Evolutionary conservation across 2,888 invertebrate species (phyloP), one percentile per base, ranked within the genome.

Genomic region (Acrobasis consociella): DNA sequence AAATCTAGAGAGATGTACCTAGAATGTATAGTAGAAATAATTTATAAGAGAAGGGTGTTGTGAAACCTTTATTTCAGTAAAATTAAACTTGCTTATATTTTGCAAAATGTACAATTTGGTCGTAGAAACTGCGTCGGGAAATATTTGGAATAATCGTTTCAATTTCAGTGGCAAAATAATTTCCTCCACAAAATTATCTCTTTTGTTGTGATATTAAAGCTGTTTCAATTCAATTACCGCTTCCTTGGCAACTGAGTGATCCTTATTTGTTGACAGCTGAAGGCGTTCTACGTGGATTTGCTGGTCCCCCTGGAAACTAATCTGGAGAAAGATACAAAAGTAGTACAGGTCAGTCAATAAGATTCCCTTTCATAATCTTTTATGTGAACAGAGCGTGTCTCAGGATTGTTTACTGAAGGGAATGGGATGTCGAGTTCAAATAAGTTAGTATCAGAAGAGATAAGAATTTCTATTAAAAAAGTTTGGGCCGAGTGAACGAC

Each of bases 221-320:
- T n/a, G 37, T 55, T 55, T 55, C 37, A 61, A 55, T 62, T 62
- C 55, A 62, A 62, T 55, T 55, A 62, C 31, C 16, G 50, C n/a
- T 55, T 49, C 55, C 49, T 53, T 49, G 38, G 16, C 62, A 37
- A 62, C 53, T 16, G 61, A 11, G 46, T 55, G 38, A 53, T 52
- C 61, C n/a, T 56, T 15, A 72, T 76, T 80, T 82, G 70, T 78
- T 82, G 73, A 87, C 94, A 98, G 98, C 89, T 98, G 74, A 98
- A 98, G 93, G 97, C 97, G 38, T 98, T 98, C 88, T 98, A 98
- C 92, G 97, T 98, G 68, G 98, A 98, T 93, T 94, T 98, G 69
- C 93, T 98, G 77, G 97, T 97, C 72, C 98, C 98, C 74, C 93
- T 98, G 89, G 98, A 98, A 93, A 97, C 97, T 68, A 98, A 98